These are phyloP conservation scores for Melanostigma gelatinosum DNA, from an alignment of 2,113 vertebrate species.

Conservation along the genomic window DNA sequence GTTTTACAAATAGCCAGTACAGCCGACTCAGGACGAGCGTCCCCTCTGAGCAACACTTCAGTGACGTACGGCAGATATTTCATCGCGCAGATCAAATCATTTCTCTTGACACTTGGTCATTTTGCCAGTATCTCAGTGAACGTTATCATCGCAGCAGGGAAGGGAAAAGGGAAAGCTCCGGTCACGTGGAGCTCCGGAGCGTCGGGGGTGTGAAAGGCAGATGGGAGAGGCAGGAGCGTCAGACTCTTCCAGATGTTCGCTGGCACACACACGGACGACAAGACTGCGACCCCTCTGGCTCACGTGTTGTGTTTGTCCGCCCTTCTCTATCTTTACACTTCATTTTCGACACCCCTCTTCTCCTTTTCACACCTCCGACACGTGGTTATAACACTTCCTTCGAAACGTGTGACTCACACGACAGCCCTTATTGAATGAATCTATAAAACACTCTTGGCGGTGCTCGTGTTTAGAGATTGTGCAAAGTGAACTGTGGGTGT, in stretches of 20 bases:
- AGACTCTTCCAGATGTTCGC: slow-evolving; percentile 64
- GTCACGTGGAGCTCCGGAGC: slow-evolving; percentile 36
- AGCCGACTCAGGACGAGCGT: too few species aligned
- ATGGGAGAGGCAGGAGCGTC: slow-evolving; percentile 53
- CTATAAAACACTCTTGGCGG: slow-evolving; percentile 10
- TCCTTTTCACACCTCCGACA: neutral
- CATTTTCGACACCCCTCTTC: neutral
- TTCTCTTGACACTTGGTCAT: neutral
- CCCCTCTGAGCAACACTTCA: too few species aligned
- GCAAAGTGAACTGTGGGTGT: slow-evolving; percentile 24
- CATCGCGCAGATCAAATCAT: too few species aligned
- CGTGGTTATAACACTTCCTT: slow-evolving; percentile 22
- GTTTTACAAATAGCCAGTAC: too few species aligned
- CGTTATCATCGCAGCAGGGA: neutral
- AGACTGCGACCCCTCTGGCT: slow-evolving; percentile 43
- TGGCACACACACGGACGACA: slow-evolving; percentile 54
- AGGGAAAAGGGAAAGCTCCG: neutral
- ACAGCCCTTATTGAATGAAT: slow-evolving; percentile 21
- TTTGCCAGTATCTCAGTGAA: neutral
- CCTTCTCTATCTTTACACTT: slow-evolving; percentile 12
- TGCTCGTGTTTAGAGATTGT: neutral
- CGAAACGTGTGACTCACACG: slow-evolving; percentile 29
- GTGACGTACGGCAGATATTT: too few species aligned
- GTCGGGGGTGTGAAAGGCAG: slow-evolving; percentile 47
- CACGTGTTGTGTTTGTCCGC: neutral